Conservation (phyloP, 2,888 invertebrate genomes). For the Epistrophe eligans region DNA sequence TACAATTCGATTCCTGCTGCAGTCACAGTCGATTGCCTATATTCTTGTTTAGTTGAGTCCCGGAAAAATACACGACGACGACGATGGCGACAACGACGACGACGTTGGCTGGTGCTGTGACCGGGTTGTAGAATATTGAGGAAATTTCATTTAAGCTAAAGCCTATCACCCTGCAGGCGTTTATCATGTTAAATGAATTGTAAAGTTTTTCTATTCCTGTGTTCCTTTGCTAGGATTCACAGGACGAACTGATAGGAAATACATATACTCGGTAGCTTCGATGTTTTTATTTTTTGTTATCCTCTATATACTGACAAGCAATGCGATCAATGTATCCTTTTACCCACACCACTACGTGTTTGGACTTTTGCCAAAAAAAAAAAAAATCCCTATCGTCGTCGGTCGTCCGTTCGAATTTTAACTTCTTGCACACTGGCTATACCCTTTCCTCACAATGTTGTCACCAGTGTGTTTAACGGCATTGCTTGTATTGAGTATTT, state of each 20-base stretch:
- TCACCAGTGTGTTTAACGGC: not conserved
- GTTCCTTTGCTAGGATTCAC: constrained; percentile 8
- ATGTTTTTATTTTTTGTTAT: constrained; percentile 27
- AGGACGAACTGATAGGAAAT: constrained; percentile 44
- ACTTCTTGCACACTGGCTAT: not conserved
- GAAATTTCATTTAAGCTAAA: constrained; percentile 57
- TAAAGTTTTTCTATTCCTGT: constrained; percentile 62
- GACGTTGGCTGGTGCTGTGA: not conserved
- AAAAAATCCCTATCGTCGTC: not conserved
- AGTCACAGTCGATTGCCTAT: constrained; percentile 18
- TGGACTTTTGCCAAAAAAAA: constrained; percentile 69
- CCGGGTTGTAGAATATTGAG: constrained; percentile 16
- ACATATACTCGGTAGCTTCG: constrained; percentile 1
- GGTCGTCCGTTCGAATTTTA: constrained; percentile 4
- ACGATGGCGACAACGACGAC: too few species aligned
- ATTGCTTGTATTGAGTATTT: constrained; percentile 16
- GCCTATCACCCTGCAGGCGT: constrained; percentile 60
- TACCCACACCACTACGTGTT: constrained; percentile 33
- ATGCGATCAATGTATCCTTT: constrained; percentile 50
- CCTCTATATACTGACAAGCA: constrained; percentile 28
- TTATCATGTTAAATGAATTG: constrained; percentile 74
- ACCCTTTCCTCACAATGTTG: not conserved
- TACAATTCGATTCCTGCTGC: constrained; percentile 1
- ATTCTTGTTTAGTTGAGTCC: not conserved
- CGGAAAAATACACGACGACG: not conserved